A percentile compares a stretch with the other conserved stretches of the same genome.
phyloP scores from a whole-genome alignment of 2,888 invertebrate genomes.

The Dryomyza anilis region DNA sequence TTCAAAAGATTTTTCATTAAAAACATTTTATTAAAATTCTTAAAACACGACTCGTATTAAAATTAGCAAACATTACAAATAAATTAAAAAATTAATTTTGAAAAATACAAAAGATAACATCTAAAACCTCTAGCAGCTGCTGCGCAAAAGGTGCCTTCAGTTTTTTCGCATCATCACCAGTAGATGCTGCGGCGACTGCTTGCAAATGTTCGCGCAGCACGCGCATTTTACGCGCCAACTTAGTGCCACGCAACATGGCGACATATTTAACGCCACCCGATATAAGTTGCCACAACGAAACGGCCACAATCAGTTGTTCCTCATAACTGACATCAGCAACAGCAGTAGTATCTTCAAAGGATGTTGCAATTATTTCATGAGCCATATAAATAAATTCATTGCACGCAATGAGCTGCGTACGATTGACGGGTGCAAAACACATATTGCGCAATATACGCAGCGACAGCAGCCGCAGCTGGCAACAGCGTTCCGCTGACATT shows the following conservation, averaged over 20 bases:
- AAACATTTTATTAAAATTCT: background rate
- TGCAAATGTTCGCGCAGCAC: slow-evolving; percentile 43
- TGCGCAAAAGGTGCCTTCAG: slow-evolving; percentile 37
- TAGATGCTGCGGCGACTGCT: too few relatives aligned
- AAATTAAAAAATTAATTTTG: slow-evolving; percentile 33
- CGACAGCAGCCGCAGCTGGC: slow-evolving; percentile 41
- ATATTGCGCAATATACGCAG: slow-evolving; percentile 57
- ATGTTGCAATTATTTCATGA: slow-evolving; percentile 41
- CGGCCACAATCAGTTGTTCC: slow-evolving; percentile 50
- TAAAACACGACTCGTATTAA: background rate
- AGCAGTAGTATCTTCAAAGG: slow-evolving; percentile 24
- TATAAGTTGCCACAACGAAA: slow-evolving; percentile 54
- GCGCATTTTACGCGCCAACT: slow-evolving; percentile 45
- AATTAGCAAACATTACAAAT: too few relatives aligned
- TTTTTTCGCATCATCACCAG: slow-evolving; percentile 18
- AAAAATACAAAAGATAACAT: slow-evolving; percentile 43
- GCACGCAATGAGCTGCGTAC: slow-evolving; percentile 46
- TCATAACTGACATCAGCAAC: slow-evolving; percentile 34
- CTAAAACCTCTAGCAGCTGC: slow-evolving; percentile 44
- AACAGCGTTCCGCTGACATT: slow-evolving; percentile 37
- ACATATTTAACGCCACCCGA: slow-evolving; percentile 54
- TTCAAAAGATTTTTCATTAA: background rate
- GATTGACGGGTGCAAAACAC: slow-evolving; percentile 52
- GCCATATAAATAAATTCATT: slow-evolving; percentile 45
- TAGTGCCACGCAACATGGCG: slow-evolving; percentile 51